These are phyloP conservation scores for Drosophila willistoni DNA, from an alignment of 1,140 invertebrate species.

Conservation along the genomic window DNA sequence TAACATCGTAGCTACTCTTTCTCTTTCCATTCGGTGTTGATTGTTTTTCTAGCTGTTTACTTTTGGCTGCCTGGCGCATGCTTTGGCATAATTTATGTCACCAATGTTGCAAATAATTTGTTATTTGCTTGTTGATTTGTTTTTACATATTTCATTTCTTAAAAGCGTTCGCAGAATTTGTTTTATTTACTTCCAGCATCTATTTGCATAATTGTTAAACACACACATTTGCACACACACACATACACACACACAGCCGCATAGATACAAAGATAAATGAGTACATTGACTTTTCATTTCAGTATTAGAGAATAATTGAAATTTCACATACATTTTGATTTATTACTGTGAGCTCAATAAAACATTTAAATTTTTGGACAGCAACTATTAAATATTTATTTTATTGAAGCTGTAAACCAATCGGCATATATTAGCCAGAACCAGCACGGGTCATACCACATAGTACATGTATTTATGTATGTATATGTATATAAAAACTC, in stretches of 20 bases:
- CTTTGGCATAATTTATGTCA: constrained; percentile 71
- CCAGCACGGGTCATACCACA: not conserved
- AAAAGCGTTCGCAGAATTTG: constrained; percentile 46
- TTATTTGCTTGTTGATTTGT: constrained; percentile 39
- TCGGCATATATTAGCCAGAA: constrained; percentile 45
- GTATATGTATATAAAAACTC: constrained; percentile 57
- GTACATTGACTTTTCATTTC: constrained; percentile 22
- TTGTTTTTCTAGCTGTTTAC: constrained; percentile 21
- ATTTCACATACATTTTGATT: constrained; percentile 21
- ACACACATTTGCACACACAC: constrained; percentile 13
- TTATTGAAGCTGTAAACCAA: constrained; percentile 61
- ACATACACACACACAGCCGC: not conserved
- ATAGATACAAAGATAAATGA: constrained; percentile 5
- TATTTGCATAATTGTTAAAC: constrained; percentile 69
- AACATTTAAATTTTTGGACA: constrained; percentile 45
- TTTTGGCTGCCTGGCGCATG: constrained; percentile 60
- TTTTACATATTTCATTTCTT: constrained; percentile 40
- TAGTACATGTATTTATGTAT: constrained; percentile 26
- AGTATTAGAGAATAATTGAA: not conserved
- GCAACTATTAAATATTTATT: constrained; percentile 57
- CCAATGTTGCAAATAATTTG: constrained; percentile 38
- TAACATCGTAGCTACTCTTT: constrained; percentile 13
- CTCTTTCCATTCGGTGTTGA: not conserved
- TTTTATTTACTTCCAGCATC: constrained; percentile 54
- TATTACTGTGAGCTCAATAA: not conserved